Percentiles rank a stretch among this genome's conserved stretches.
phyloP scores from a whole-genome alignment of 1,140 invertebrate species.

The Drosophila melanica region DNA sequence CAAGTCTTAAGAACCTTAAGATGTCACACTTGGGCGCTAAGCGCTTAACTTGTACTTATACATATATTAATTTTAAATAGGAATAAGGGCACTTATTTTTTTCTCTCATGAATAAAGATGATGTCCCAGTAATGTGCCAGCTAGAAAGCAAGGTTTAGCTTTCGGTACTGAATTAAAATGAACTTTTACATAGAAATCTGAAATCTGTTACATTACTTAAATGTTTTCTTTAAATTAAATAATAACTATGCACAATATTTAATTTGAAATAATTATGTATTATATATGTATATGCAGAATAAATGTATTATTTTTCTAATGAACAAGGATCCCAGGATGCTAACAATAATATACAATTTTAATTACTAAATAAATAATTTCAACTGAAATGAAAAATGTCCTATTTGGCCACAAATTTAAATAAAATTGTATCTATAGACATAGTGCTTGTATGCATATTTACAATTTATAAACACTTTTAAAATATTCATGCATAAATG shows the following conservation, averaged over 20 bases:
- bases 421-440: no score
- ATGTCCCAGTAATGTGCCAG: background rate
- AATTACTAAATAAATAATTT: no score
- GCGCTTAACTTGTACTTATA: background rate
- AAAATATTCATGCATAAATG: slow-evolving; percentile 1
- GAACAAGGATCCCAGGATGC: no score
- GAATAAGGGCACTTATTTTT: background rate
- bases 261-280: no score
- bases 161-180: background rate
- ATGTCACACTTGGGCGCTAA: background rate
- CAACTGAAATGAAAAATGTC: no score
- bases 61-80: background rate
- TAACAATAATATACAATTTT: no score
- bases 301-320: no score
- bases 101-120: background rate
- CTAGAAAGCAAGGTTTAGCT: no score
- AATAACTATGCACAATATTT: no score
- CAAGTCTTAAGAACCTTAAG: background rate
- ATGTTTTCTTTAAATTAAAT: no score
- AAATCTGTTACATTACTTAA: background rate
- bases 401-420: no score
- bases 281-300: no score
- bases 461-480: background rate
- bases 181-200: background rate
- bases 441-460: background rate